phyloP scores from a whole-genome alignment of 2,797 vertebrate species.

The Scolopax rusticola region DNA sequence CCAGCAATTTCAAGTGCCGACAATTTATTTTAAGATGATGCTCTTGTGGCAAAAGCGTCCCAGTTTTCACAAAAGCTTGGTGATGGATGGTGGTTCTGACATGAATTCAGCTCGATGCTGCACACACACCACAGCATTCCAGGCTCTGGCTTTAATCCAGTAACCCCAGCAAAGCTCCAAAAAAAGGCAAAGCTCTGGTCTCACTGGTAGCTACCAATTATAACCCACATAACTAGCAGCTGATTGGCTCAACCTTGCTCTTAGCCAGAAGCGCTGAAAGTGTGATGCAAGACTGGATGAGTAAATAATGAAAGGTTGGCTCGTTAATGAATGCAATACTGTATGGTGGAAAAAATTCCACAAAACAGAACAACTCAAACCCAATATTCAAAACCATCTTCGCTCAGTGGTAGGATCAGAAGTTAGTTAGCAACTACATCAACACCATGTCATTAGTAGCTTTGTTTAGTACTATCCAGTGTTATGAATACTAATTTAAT shows the following conservation, averaged over 20 bases:
- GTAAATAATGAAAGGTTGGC: neutral
- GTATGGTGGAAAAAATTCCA: neutral
- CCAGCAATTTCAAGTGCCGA: neutral
- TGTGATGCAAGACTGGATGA: neutral
- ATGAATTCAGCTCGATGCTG: neutral
- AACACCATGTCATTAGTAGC: neutral
- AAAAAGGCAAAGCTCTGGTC: neutral
- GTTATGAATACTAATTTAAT: neutral
- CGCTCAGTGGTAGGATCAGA: neutral
- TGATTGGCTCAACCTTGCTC: neutral
- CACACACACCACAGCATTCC: accelerated
- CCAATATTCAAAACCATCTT: neutral
- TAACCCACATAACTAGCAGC: neutral
- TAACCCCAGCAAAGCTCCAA: neutral
- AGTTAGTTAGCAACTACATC: neutral
- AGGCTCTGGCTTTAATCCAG: neutral
- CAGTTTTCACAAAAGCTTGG: neutral
- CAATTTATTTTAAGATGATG: neutral
- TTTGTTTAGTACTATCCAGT: neutral
- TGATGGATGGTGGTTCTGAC: neutral
- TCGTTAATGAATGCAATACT: neutral
- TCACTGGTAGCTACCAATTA: neutral
- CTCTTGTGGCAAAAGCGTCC: neutral
- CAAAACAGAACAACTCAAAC: accelerated
- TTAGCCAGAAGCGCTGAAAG: neutral